A percentile compares a stretch with the other conserved stretches of the same genome.
These are phyloP conservation scores for Apolygus lucorum DNA, from an alignment of 1,140 invertebrate genomes.

Conservation along the genomic window DNA sequence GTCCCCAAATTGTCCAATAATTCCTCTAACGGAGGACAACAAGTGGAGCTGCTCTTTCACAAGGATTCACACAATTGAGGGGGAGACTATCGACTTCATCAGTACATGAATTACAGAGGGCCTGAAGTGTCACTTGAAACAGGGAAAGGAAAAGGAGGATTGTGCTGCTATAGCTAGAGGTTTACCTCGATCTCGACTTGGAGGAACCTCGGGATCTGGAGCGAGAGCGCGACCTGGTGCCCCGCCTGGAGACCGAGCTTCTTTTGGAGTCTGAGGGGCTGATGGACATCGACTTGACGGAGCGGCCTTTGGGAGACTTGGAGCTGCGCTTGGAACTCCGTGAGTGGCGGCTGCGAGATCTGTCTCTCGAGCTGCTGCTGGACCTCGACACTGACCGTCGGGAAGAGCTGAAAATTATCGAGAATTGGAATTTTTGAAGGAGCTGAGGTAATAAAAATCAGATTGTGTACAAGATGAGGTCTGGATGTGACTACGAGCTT, in stretches of 20 bases:
- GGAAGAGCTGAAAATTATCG: constrained; percentile 22
- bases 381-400: constrained; percentile 15
- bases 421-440: too few species aligned
- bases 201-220: constrained; percentile 20
- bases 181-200: constrained; percentile 28
- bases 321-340: neutral
- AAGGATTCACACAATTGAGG: too few species aligned
- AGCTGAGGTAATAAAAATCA: too few species aligned
- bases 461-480: neutral
- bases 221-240: neutral
- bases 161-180: too few species aligned
- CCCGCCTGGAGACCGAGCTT: neutral
- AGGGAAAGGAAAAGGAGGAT: too few species aligned
- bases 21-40: too few species aligned
- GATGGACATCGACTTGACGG: constrained; percentile 25
- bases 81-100: too few species aligned
- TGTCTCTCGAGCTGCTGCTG: constrained; percentile 18
- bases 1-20: too few species aligned
- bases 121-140: too few species aligned
- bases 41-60: too few species aligned
- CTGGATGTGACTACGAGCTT: neutral
- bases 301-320: constrained; percentile 19
- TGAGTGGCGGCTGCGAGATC: constrained; percentile 6
- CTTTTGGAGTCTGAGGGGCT: constrained; percentile 22
- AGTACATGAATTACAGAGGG: too few species aligned